These are phyloP conservation scores for Typhlomys cinereus DNA, from an alignment of 2,113 vertebrate genomes.

Conservation along the genomic window DNA sequence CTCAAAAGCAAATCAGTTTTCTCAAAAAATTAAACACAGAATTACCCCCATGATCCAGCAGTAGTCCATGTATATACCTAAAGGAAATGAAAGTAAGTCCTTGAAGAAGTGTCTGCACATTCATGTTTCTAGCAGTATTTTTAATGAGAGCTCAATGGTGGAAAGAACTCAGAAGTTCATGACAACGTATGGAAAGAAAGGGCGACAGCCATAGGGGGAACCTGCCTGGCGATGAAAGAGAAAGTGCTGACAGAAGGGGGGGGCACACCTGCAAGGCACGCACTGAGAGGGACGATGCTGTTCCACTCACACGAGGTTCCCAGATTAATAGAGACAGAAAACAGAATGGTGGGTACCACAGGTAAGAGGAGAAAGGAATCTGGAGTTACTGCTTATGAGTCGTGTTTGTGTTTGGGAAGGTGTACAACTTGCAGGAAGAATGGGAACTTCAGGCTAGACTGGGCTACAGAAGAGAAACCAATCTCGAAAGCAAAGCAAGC, in stretches of 20 bases:
- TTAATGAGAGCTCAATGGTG: not conserved
- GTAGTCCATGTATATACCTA: not conserved
- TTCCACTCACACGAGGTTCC: not conserved
- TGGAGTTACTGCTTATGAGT: not conserved
- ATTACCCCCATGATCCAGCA: not conserved
- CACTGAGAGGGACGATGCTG: not conserved
- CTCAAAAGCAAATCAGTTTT: slow-evolving; percentile 31
- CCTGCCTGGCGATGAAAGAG: not conserved
- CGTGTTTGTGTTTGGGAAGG: not conserved
- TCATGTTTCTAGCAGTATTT: not conserved
- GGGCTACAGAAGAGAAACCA: not conserved
- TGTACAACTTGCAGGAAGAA: not conserved
- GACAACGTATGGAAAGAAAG: not conserved
- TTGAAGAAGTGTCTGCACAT: not conserved
- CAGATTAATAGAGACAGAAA: not conserved
- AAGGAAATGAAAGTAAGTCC: not conserved
- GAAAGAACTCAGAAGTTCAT: not conserved
- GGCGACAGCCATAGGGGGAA: too few species aligned
- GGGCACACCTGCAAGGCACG: not conserved
- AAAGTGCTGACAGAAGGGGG: not conserved
- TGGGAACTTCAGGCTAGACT: not conserved
- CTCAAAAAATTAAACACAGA: slow-evolving; percentile 15
- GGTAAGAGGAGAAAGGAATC: rapidly evolving
- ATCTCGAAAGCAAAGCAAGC: not conserved
- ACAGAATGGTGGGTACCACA: not conserved